phyloP scores from a whole-genome alignment of 2,888 invertebrate genomes.

The Teinopalpus imperialis region DNA sequence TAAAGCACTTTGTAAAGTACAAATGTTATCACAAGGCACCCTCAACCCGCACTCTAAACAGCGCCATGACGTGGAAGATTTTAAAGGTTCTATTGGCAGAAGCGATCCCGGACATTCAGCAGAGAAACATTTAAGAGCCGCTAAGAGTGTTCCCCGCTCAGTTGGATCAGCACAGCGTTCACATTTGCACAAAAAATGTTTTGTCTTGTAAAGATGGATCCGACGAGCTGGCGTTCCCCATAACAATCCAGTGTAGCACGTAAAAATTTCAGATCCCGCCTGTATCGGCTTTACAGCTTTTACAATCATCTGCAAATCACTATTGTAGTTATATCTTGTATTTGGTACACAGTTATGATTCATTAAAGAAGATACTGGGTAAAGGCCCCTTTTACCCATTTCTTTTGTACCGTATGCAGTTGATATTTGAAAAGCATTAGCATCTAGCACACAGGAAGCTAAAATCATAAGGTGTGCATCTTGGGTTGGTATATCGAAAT shows the following conservation, averaged over 20 bases:
- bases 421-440: constrained; percentile 86
- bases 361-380: constrained; percentile 85
- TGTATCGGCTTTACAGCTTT: constrained; percentile 82
- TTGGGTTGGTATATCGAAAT: constrained; percentile 72
- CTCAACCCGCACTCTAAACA: constrained; percentile 79
- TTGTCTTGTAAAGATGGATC: constrained; percentile 83
- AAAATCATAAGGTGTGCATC: constrained; percentile 82
- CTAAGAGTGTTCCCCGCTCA: constrained; percentile 83
- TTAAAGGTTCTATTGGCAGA: constrained; percentile 80
- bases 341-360: constrained; percentile 88
- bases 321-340: constrained; percentile 83
- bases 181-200: constrained; percentile 86
- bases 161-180: constrained; percentile 85
- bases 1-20: constrained; percentile 72
- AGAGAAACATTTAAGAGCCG: constrained; percentile 81
- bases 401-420: constrained; percentile 66
- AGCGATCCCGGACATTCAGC: constrained; percentile 77
- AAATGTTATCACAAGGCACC: constrained; percentile 76
- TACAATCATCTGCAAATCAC: constrained; percentile 80
- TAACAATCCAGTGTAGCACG: constrained; percentile 84
- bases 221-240: constrained; percentile 86
- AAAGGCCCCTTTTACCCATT: constrained; percentile 83
- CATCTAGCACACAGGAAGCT: constrained; percentile 84
- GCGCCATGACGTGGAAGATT: constrained; percentile 77
- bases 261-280: constrained; percentile 84